These are phyloP conservation scores for Aphelenchoides fujianensis DNA, from an alignment of 1,140 invertebrate species.

Conservation along the genomic window DNA sequence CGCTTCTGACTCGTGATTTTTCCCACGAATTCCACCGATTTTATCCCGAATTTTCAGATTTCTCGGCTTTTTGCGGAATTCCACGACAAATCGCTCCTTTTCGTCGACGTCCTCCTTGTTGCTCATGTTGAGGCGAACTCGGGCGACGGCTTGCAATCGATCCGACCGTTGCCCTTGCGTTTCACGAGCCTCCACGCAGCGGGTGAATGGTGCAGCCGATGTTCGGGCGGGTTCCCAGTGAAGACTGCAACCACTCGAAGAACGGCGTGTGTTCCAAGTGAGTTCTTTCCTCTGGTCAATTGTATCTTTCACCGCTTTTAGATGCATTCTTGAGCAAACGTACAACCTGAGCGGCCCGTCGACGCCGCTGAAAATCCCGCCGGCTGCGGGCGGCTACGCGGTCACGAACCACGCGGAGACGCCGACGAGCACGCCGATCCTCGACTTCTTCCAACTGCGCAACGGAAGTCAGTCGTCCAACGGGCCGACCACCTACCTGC, in stretches of 20 bases:
- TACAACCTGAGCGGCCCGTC: constrained; percentile 27
- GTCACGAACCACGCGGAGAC: constrained; percentile 17
- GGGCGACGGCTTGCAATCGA: no score
- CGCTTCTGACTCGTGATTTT: no score
- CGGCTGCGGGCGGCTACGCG: background rate
- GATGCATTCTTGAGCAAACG: constrained; percentile 25
- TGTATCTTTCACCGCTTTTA: constrained; percentile 21
- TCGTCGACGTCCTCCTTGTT: no score
- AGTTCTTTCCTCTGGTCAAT: constrained; percentile 24
- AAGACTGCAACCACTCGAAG: constrained; percentile 39
- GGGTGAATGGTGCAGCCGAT: constrained; percentile 14
- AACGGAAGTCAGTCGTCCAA: background rate
- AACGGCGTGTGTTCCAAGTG: constrained; percentile 38
- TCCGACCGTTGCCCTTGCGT: no score
- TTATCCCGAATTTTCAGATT: no score
- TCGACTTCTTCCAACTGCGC: constrained; percentile 17
- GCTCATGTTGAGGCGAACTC: no score
- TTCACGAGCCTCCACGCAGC: no score
- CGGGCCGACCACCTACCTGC: constrained; percentile 8
- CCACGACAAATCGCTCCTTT: no score
- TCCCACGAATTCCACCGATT: no score
- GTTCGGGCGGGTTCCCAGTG: constrained; percentile 25
- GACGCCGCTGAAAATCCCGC: constrained; percentile 25
- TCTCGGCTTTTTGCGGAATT: no score
- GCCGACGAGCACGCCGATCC: constrained; percentile 17